phyloP scores from a whole-genome alignment of 2,113 vertebrate species.

The Lycocorax pyrrhopterus region DNA sequence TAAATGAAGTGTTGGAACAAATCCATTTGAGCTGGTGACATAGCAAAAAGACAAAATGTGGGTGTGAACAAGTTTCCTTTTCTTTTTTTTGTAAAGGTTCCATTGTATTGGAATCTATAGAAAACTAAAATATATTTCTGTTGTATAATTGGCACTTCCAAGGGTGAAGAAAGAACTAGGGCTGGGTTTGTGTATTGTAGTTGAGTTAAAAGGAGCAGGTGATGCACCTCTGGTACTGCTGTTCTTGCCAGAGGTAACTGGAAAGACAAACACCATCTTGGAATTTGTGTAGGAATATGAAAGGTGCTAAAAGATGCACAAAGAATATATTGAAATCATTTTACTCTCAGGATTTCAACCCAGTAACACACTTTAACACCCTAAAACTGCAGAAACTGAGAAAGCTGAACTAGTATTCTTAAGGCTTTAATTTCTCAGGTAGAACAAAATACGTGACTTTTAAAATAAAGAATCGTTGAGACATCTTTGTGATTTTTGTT shows the following conservation, averaged over 20 bases:
- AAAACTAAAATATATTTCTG: background rate
- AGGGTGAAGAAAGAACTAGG: background rate
- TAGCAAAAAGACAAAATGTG: background rate
- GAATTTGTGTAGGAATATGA: background rate
- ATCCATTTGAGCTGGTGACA: background rate
- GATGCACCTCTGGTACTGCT: background rate
- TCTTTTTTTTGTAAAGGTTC: background rate
- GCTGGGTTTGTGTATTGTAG: background rate
- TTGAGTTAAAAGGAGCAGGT: background rate
- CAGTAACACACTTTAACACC: background rate
- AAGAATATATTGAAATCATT: background rate
- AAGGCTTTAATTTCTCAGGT: background rate
- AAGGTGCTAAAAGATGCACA: background rate
- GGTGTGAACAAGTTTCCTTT: background rate
- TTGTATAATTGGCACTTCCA: background rate
- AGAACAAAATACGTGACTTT: background rate
- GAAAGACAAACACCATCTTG: background rate
- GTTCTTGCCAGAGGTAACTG: background rate
- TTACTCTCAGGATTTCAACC: background rate
- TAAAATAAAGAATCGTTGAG: background rate
- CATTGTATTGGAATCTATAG: background rate
- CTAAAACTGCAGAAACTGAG: background rate
- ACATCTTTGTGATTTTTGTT: background rate
- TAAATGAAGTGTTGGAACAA: background rate
- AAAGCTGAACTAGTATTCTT: background rate